Evolutionary conservation across 2,888 invertebrate genomes (phyloP), one percentile per base, ranked within the genome.

Genomic region (Crossocerus cetratus): DNA sequence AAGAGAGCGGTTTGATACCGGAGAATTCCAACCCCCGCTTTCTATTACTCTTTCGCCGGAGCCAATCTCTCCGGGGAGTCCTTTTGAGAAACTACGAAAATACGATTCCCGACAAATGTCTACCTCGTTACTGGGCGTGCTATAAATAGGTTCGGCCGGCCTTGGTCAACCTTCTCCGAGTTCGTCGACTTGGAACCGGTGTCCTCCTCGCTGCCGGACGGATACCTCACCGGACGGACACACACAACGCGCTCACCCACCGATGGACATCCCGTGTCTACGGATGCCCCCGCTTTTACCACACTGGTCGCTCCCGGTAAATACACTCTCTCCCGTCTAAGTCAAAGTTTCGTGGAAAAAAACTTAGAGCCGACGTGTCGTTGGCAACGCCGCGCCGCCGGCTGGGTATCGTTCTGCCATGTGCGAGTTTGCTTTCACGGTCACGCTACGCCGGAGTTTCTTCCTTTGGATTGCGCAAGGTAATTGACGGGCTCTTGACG

Each of bases 131-230:
- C 69, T 22, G 73, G 73, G 58, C 72, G 49, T 20, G 83, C 75
- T 82, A 82, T 80, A 82, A 80, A 82, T 82, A 82, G 76, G 75
- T 18, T 67, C 63, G 55, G 75, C 74, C 83, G 82, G 78, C 82
- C 82, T 82, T 82, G 82, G 83, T 80, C 82, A 82, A 77, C 80
- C 78, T 82, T 82, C 82, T 59, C 57, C 74, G 76, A 65, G 82
- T 80, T 82, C 81, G 68, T 77, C 79, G 82, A 76, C 82, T 65
- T 68, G 66, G 21, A 42, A 74, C 78, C 73, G 74, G 76, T 74
- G 74, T 55, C 70, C 70, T 62, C 20, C 67, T 16, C 21, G 32
- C 45, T 42, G 43, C 54, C 68, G 64, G 21, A 18, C 54, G 58
- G 69, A 68, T 57, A 45, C 67, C 54, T 65, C 54, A 3, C 23